Evolutionary conservation across 2,113 vertebrate genomes (phyloP).

Genomic region (Lates calcarifer): DNA sequence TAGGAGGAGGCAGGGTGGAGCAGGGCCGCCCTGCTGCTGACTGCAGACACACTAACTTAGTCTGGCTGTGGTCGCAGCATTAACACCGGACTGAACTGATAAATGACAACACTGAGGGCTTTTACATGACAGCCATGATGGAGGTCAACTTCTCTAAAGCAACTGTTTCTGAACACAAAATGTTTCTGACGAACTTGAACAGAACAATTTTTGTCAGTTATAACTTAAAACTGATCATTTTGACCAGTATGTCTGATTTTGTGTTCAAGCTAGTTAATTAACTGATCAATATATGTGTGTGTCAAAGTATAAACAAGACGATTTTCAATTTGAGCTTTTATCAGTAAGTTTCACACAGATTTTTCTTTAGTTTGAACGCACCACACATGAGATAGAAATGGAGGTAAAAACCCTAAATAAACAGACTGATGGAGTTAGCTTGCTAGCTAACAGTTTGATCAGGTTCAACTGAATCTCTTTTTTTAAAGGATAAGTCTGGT

Average conservation of each 20-base stretch:
- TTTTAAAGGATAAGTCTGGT: too few species aligned
- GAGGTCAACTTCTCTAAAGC: slow-evolving; percentile 2
- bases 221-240: slow-evolving; percentile 4
- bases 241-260: slow-evolving; percentile 6
- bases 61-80: not conserved
- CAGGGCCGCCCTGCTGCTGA: not conserved
- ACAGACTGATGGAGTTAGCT: not conserved
- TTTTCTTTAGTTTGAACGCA: slow-evolving; percentile 23
- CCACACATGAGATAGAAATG: not conserved
- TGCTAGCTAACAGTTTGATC: not conserved
- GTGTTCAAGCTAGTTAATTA: slow-evolving; percentile 23
- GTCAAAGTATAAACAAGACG: slow-evolving; percentile 10
- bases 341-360: slow-evolving; percentile 2
- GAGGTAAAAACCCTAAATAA: not conserved
- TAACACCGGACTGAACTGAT: not conserved
- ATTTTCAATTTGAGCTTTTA: not conserved
- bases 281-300: slow-evolving; percentile 10
- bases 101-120: slow-evolving; percentile 23
- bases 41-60: not conserved
- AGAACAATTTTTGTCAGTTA: not conserved
- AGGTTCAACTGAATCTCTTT: too few species aligned
- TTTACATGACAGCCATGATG: slow-evolving; percentile 4
- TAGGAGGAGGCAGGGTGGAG: slow-evolving; percentile 50
- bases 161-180: not conserved
- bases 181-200: not conserved